These are phyloP conservation scores for Rhinichthys osculus DNA, from an alignment of 2,797 vertebrate species.

Conservation along the genomic window DNA sequence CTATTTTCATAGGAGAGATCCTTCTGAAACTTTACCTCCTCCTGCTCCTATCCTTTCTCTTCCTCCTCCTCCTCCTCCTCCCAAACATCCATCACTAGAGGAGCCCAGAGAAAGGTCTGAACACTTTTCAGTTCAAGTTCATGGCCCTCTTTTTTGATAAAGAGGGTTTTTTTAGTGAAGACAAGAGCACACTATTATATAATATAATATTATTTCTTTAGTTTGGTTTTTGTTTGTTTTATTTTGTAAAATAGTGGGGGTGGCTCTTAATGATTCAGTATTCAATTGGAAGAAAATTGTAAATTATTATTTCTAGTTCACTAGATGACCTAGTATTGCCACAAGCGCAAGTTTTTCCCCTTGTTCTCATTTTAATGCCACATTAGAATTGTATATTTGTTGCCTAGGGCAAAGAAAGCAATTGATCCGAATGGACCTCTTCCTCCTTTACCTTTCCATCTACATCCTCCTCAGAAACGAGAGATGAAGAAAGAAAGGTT, in stretches of 20 bases:
- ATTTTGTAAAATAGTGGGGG: neutral
- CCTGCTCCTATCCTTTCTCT: slow-evolving; percentile 54
- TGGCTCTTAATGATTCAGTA: neutral
- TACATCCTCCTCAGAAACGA: slow-evolving; percentile 70
- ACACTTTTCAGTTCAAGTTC: slow-evolving; percentile 14
- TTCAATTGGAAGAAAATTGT: neutral
- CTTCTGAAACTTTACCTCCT: slow-evolving; percentile 65
- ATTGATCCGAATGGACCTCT: slow-evolving; percentile 74
- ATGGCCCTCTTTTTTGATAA: neutral
- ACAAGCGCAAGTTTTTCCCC: neutral
- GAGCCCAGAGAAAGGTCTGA: slow-evolving; percentile 79
- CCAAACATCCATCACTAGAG: slow-evolving; percentile 69
- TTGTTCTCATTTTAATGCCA: slow-evolving; percentile 56
- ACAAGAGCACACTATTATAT: neutral
- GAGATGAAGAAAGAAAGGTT: slow-evolving; percentile 73
- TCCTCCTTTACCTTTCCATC: slow-evolving; percentile 75
- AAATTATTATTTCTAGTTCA: neutral
- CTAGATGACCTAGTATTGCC: neutral
- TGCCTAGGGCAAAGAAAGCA: slow-evolving; percentile 69
- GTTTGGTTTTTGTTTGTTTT: neutral
- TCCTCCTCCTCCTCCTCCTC: slow-evolving; percentile 28
- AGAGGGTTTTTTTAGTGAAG: neutral
- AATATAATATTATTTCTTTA: neutral
- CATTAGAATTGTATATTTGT: slow-evolving; percentile 30
- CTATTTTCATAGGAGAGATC: slow-evolving; percentile 72